These are phyloP conservation scores for Orbicella faveolata DNA, from an alignment of 64 coral and sea anemone species.

Conservation along the genomic window DNA sequence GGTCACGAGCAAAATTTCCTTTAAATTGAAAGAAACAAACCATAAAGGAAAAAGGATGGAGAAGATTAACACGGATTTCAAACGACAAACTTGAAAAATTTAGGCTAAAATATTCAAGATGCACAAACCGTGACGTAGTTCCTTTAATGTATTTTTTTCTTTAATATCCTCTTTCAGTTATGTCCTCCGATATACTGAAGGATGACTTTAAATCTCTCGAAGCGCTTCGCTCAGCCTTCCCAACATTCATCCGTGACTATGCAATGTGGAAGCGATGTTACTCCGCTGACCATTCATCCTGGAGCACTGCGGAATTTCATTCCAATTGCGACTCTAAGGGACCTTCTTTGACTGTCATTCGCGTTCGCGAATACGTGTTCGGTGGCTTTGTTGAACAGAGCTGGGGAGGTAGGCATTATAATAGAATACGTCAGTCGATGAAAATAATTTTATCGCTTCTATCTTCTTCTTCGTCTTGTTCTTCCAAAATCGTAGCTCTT, in stretches of 20 bases:
- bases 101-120: neutral
- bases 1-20: too few relatives aligned
- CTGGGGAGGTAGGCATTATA: conserved; percentile 69
- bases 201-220: conserved; percentile 22
- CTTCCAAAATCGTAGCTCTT: too few relatives aligned
- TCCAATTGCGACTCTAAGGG: conserved; percentile 73
- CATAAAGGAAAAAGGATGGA: too few relatives aligned
- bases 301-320: conserved; percentile 46
- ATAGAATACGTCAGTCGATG: neutral
- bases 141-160: neutral
- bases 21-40: too few relatives aligned
- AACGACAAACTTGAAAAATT: too few relatives aligned
- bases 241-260: neutral
- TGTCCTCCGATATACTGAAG: conserved; percentile 48
- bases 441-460: too few relatives aligned
- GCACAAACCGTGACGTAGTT: neutral
- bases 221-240: conserved; percentile 7
- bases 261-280: conserved; percentile 66
- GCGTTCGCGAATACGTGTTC: conserved; percentile 48
- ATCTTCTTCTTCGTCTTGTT: too few relatives aligned
- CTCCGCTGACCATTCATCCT: conserved; percentile 28
- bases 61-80: too few relatives aligned
- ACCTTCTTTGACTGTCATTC: conserved; percentile 65
- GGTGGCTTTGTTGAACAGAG: conserved; percentile 77
- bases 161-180: neutral